Conservation (phyloP, 2,888 invertebrate genomes). For the Brenthis ino region DNA sequence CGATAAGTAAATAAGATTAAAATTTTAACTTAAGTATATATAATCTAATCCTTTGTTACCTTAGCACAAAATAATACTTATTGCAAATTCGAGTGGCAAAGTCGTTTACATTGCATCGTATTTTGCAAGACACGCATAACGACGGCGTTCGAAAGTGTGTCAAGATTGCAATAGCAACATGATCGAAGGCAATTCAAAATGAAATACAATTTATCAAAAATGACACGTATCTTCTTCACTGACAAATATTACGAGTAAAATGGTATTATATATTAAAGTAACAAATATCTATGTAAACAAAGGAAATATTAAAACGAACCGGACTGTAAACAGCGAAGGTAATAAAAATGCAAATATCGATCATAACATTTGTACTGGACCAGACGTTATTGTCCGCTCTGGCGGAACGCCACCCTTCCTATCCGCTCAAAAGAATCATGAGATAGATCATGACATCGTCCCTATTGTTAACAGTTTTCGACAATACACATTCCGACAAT, state of each 20-base stretch:
- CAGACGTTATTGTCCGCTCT: constrained; percentile 65
- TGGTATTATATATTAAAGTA: neutral
- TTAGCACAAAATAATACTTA: constrained; percentile 38
- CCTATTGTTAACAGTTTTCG: constrained; percentile 46
- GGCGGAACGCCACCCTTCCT: constrained; percentile 62
- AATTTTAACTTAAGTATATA: too few species aligned
- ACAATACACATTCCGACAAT: constrained; percentile 26
- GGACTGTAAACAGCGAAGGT: constrained; percentile 43
- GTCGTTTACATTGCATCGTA: constrained; percentile 63
- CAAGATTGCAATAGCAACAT: constrained; percentile 75
- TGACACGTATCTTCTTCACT: neutral
- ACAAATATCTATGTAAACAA: constrained; percentile 36
- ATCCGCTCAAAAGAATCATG: constrained; percentile 49
- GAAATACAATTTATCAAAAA: constrained; percentile 47
- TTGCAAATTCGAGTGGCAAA: constrained; percentile 46
- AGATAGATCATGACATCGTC: constrained; percentile 43
- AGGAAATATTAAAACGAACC: constrained; percentile 43
- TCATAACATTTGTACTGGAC: constrained; percentile 51
- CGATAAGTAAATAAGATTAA: too few species aligned
- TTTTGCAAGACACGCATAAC: constrained; percentile 77
- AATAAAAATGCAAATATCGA: constrained; percentile 72
- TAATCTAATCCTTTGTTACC: constrained; percentile 16
- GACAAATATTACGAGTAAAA: neutral
- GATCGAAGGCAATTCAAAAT: constrained; percentile 61
- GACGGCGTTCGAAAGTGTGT: constrained; percentile 79